These are phyloP conservation scores for Acanthornis magna DNA, from an alignment of 2,797 vertebrate species.

Conservation along the genomic window DNA sequence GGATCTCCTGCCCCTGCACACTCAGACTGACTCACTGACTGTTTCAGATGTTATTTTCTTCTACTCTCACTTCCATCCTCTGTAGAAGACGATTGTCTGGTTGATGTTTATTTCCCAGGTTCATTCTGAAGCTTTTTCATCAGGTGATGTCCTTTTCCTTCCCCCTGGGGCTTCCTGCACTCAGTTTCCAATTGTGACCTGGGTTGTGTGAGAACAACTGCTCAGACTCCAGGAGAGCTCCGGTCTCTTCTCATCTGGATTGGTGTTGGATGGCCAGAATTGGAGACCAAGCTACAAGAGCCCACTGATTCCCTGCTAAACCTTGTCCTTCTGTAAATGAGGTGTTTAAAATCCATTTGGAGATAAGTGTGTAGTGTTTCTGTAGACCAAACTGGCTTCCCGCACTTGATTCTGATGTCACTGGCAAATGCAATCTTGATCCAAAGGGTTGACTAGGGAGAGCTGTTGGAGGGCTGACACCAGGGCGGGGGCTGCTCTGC, in stretches of 20 bases:
- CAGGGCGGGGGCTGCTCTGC: fast-evolving
- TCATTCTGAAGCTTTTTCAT: slow-evolving; percentile 56
- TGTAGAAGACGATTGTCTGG: slow-evolving; percentile 40
- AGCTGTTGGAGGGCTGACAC: background rate
- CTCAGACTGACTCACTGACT: slow-evolving; percentile 65
- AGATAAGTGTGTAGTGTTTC: background rate
- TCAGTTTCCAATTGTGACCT: slow-evolving; percentile 22
- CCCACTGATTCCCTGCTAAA: background rate
- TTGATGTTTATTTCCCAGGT: slow-evolving; percentile 37
- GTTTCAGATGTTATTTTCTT: slow-evolving; percentile 53
- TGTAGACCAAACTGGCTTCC: background rate
- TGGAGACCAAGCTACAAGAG: background rate
- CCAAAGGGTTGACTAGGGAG: background rate
- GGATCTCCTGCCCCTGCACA: slow-evolving; percentile 1
- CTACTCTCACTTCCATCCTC: slow-evolving; percentile 49
- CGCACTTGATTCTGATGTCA: background rate
- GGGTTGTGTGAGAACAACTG: background rate
- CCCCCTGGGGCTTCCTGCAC: background rate
- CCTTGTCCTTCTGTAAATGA: background rate
- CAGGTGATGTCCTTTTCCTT: slow-evolving; percentile 15
- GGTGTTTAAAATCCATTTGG: background rate
- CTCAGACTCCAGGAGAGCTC: background rate
- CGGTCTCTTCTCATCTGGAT: background rate
- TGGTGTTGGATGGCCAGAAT: background rate
- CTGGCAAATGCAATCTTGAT: background rate